Evolutionary conservation across 2,797 vertebrate species (phyloP).

Genomic region (Tapera naevia): DNA sequence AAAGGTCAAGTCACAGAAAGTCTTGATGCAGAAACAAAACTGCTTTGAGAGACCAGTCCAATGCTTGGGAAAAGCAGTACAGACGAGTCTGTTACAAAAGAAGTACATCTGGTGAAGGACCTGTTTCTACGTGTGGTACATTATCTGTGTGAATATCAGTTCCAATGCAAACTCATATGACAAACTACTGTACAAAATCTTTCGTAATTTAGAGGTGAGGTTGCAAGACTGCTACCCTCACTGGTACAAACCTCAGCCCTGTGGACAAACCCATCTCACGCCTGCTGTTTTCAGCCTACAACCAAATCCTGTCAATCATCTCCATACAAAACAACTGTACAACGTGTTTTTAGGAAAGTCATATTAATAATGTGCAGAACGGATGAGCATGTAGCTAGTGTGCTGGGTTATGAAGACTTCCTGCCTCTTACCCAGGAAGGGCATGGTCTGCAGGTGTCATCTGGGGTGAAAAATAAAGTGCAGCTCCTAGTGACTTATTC

Average conservation of each 20-base stretch:
- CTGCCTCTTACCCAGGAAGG: conserved; percentile 53
- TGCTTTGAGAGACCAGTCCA: neutral
- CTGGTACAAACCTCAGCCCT: neutral
- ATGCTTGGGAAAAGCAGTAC: neutral
- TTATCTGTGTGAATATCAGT: conserved; percentile 46
- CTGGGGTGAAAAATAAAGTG: conserved; percentile 17
- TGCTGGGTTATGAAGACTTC: conserved; percentile 28
- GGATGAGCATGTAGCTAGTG: neutral
- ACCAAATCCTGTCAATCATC: neutral
- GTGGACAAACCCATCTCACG: neutral
- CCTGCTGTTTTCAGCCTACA: neutral
- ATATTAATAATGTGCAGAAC: neutral
- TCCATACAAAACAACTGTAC: neutral
- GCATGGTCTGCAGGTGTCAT: conserved; percentile 50
- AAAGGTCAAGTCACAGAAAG: neutral
- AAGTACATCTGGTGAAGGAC: neutral
- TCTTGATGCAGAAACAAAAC: neutral
- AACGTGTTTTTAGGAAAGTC: neutral
- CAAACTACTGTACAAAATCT: neutral
- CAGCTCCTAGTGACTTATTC: neutral
- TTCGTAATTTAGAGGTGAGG: conserved; percentile 3
- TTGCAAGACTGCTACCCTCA: neutral
- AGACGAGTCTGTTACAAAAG: conserved; percentile 20
- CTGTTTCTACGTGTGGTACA: neutral
- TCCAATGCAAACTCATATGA: neutral